Conservation (phyloP, 2,888 invertebrate species). For the Rhagophthalmus giganteus region DNA sequence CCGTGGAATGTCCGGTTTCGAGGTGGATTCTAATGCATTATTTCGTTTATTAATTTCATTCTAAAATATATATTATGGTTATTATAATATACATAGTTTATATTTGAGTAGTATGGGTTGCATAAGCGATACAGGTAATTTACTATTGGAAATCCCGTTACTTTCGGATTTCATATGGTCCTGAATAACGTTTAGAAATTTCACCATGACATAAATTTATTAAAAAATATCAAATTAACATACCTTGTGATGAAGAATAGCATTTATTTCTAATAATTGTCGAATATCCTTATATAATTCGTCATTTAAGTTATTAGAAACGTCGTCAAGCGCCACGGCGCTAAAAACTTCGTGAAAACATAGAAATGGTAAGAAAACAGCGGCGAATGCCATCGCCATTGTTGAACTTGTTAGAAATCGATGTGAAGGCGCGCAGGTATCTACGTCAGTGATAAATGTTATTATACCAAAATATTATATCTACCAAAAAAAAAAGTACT, state of each 20-base stretch:
- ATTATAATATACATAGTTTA: neutral
- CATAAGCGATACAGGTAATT: conserved; percentile 10
- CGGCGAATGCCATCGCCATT: conserved; percentile 48
- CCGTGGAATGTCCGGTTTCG: conserved; percentile 68
- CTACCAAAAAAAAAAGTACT: no score
- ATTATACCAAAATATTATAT: conserved; percentile 4
- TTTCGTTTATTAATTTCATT: conserved; percentile 17
- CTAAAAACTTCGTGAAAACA: conserved; percentile 36
- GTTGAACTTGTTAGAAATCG: conserved; percentile 36
- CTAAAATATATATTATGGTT: conserved; percentile 12
- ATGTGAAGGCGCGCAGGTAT: conserved; percentile 32
- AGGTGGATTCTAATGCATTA: conserved; percentile 39
- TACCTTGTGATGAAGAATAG: conserved; percentile 49
- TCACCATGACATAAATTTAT: neutral
- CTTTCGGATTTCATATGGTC: conserved; percentile 1
- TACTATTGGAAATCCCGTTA: conserved; percentile 10
- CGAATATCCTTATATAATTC: conserved; percentile 61
- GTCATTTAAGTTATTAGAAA: conserved; percentile 22
- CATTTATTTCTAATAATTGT: conserved; percentile 56
- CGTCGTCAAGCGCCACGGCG: conserved; percentile 22
- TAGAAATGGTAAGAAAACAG: conserved; percentile 41
- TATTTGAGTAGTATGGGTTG: conserved; percentile 13
- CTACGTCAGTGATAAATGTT: neutral
- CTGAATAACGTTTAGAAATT: no score
- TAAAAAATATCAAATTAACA: conserved; percentile 9